Evolutionary conservation across 2,113 vertebrate genomes (phyloP), one percentile per base, ranked within the genome.

Genomic region (Lophochroa leadbeateri): DNA sequence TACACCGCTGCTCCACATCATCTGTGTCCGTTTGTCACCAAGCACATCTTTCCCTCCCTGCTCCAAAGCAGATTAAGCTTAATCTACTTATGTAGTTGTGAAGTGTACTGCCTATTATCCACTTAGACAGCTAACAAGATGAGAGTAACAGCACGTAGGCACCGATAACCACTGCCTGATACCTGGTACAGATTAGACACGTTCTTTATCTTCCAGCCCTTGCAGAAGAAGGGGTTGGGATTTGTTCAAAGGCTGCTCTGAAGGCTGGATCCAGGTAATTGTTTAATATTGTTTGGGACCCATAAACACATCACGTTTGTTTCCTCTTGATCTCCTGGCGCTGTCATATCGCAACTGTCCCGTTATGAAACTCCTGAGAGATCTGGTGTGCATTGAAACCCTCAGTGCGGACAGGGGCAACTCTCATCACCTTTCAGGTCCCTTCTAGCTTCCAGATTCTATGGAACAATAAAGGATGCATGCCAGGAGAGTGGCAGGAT

Each of bases 71-170:
- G 94, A 94, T 84, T 85, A 82, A 95, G 58, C 46, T 91, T 92
- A 93, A 96, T 95, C 94, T 37, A 82, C 88, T 96, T 72, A 94
- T 77, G 67, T 39, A 95, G 92, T 92, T 96, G 94, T 95, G 95
- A 97, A 97, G 96, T 69, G 96, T 91, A 82, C 91, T 95, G 94
- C 92, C 96, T 91, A 27, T 97, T 87, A 95, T 95, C 95, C 96
- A 82, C 82, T 97, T 96, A 97, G 86, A 29, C 46, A 63, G 91
- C 82, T 96, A 96, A 96, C 46, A 9, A 94, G 91, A 94, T 95
- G 88, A 92, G 94, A 94, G 94, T 97, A 96, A 41, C 95, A 96
- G 96, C 96, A 97, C 96, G 94, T 97, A 97, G 95, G 96, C 96
- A 96, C 83, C 31, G 81, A 92, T 57, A 94, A 76, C 88, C 2